Conservation (phyloP, 2,888 invertebrate species). For the Acleris holmiana region DNA sequence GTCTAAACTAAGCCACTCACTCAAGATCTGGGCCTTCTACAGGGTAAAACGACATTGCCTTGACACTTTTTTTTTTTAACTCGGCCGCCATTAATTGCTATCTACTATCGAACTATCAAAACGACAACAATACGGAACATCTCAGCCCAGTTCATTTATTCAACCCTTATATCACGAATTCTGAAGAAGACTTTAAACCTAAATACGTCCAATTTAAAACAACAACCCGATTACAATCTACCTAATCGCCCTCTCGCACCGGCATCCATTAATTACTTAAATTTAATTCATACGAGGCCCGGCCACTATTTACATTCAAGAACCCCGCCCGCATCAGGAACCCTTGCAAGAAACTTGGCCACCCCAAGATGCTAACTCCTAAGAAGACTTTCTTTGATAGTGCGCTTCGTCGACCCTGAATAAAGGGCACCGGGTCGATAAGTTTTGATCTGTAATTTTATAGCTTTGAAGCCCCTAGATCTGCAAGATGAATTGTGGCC, state of each 20-base stretch:
- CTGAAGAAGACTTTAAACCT: not conserved
- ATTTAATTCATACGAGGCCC: constrained; percentile 82
- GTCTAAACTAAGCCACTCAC: too few species aligned
- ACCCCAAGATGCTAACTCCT: constrained; percentile 82
- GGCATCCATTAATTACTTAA: constrained; percentile 82
- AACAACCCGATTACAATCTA: constrained; percentile 9
- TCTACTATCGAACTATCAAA: too few species aligned
- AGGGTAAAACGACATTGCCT: too few species aligned
- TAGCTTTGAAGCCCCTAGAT: constrained; percentile 78
- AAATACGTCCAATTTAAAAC: constrained; percentile 3
- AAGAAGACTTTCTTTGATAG: constrained; percentile 84
- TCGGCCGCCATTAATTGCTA: too few species aligned
- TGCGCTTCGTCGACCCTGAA: constrained; percentile 78
- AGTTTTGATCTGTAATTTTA: constrained; percentile 84
- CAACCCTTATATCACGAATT: not conserved
- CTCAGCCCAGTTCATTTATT: not conserved
- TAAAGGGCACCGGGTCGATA: constrained; percentile 82
- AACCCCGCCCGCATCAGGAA: constrained; percentile 78
- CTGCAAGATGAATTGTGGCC: constrained; percentile 69
- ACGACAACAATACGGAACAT: too few species aligned
- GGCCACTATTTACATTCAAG: constrained; percentile 83
- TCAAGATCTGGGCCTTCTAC: too few species aligned
- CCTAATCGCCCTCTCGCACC: constrained; percentile 40
- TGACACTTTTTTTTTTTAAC: too few species aligned
- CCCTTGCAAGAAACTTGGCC: constrained; percentile 80